Conservation (phyloP, 2,888 invertebrate species). For the Yponomeuta plumbellus region DNA sequence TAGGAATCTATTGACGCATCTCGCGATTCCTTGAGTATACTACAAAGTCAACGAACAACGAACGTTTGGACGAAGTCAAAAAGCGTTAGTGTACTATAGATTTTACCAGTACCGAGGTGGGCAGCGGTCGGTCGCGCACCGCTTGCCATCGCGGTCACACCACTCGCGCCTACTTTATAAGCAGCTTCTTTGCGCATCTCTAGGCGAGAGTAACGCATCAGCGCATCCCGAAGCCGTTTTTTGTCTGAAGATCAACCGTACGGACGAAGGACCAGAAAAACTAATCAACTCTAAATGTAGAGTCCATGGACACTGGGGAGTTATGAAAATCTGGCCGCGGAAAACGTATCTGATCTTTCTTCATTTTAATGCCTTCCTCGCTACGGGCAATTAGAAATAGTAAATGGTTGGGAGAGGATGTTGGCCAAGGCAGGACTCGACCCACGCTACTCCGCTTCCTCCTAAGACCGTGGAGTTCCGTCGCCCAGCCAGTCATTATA, state of each 20-base stretch:
- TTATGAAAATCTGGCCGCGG: too few relatives aligned
- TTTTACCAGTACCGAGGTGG: too few relatives aligned
- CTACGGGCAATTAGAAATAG: neutral
- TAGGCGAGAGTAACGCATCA: slow-evolving; percentile 45
- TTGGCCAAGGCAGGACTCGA: slow-evolving; percentile 25
- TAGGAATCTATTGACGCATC: too few relatives aligned
- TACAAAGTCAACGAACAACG: too few relatives aligned
- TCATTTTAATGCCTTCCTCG: slow-evolving; percentile 9
- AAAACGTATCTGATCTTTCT: too few relatives aligned
- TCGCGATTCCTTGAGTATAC: neutral
- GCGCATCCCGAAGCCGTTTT: slow-evolving; percentile 43
- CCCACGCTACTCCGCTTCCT: neutral
- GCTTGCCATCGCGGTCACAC: slow-evolving; percentile 55
- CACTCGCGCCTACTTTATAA: slow-evolving; percentile 26
- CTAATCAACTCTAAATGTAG: too few relatives aligned
- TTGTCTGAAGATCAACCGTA: slow-evolving; percentile 29
- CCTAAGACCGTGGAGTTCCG: neutral
- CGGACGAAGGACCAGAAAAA: too few relatives aligned
- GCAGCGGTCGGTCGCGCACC: slow-evolving; percentile 47
- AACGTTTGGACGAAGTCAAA: too few relatives aligned
- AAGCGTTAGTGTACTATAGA: neutral
- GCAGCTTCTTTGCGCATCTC: slow-evolving; percentile 21
- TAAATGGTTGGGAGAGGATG: neutral
- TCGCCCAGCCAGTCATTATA: too few relatives aligned
- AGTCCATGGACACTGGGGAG: too few relatives aligned